Conservation (phyloP, 2,888 invertebrate genomes). For the Germaria angustata region DNA sequence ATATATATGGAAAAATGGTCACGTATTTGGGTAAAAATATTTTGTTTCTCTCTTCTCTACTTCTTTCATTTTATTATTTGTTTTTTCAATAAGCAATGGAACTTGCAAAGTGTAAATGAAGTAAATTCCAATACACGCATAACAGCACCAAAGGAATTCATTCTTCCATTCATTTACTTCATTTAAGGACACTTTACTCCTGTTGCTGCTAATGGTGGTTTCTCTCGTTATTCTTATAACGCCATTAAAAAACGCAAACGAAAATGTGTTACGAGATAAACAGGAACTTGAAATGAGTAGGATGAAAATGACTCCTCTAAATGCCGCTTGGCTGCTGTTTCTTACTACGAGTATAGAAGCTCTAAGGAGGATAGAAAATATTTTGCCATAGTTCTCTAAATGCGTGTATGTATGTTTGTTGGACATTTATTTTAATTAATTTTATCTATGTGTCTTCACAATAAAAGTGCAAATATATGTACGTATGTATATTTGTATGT, state of each 20-base stretch:
- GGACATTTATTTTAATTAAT: conserved; percentile 39
- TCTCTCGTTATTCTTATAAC: background rate
- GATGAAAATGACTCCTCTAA: background rate
- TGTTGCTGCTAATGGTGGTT: background rate
- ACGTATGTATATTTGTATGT: too few relatives aligned
- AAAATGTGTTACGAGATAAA: conserved; percentile 5
- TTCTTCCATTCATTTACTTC: conserved; percentile 40
- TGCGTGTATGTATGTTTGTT: background rate
- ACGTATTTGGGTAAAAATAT: conserved; percentile 62
- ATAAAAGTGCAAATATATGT: background rate
- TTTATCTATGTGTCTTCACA: background rate
- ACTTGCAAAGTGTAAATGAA: conserved; percentile 62
- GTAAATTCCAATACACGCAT: conserved; percentile 65
- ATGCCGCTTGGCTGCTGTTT: background rate
- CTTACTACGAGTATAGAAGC: background rate
- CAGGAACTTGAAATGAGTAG: background rate
- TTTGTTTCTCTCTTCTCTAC: conserved; percentile 7
- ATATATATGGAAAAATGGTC: conserved; percentile 55
- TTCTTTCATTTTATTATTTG: background rate
- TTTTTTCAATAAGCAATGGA: conserved; percentile 49
- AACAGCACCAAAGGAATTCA: conserved; percentile 61
- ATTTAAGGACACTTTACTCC: conserved; percentile 19
- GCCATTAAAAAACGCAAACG: background rate
- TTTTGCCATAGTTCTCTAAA: background rate
- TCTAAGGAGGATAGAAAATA: background rate